Base-by-base conservation (phyloP, 2,797 vertebrate genomes). In the Podarcis siculus region DNA sequence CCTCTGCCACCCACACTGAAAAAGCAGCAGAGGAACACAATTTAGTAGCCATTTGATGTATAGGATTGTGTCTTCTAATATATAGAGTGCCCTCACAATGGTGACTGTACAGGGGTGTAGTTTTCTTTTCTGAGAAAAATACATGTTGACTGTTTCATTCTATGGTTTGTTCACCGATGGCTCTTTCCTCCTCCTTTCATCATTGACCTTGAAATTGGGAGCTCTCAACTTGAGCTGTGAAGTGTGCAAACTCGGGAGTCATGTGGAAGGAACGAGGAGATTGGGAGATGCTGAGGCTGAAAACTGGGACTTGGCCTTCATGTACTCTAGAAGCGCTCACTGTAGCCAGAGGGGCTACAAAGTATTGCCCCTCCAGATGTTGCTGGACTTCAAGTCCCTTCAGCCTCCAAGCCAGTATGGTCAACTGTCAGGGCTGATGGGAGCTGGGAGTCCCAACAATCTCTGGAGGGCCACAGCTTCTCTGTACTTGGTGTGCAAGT, bases 31-130 rank as follows among this genome's bases (percentile, higher is more conserved):
- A 94, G 90, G 92, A 86, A 95, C 92, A 95, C 96, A 96, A 91
- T 97, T 96, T 92, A 97, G 97, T 97, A 78, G 75, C 35, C 96
- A 87, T 96, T 97, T 89, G 95, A 91, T 96, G 96, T 98, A 96
- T 96, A 97, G 97, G 97, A 97, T 97, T 96, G 97, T 96, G 97
- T 98, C 97, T 55, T 97, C 96, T 97, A 95, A 96, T 97, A 96
- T 97, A 97, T 94, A 95, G 97, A 97, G 13, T 9, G 96, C 96
- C 96, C 97, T 95, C 91, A 81, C 93, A 95, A 97, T 96, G 97
- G 97, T 98, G 96, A 96, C 96, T 97, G 97, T 98, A 97, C 97
- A 97, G 97, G 95, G 96, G 94, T 96, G 97, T 97, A 96, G 97
- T 94, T 95, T 93, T 49, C 72, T 23, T 37, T 21, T 89, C 49